phyloP scores from a whole-genome alignment of 2,113 vertebrate species.

The Semnopithecus entellus region DNA sequence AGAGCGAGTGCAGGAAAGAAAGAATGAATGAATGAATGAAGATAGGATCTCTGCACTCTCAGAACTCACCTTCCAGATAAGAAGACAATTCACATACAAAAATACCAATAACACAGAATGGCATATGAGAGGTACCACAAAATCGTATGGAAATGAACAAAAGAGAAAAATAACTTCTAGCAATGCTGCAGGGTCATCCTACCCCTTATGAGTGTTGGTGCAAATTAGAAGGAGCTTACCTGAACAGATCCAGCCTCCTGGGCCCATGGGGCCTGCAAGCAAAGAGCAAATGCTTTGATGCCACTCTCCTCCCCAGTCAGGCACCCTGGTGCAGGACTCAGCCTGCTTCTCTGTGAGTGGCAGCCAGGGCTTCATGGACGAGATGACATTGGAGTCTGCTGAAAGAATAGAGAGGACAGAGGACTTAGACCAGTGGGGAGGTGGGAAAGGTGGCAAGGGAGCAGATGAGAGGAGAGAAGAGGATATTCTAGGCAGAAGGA shows the following conservation, averaged over 20 bases:
- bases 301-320: not conserved
- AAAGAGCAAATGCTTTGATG: not conserved
- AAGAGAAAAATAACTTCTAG: not conserved
- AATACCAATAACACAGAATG: not conserved
- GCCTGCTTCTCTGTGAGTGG: not conserved
- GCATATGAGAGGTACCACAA: not conserved
- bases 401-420: not conserved
- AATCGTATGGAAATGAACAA: not conserved
- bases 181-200: not conserved
- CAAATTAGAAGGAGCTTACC: not conserved
- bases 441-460: too few relatives aligned
- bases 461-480: not conserved
- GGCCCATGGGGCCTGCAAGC: not conserved
- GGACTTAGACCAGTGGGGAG: not conserved
- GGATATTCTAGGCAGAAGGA: not conserved
- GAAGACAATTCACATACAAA: not conserved
- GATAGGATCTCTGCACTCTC: too few relatives aligned
- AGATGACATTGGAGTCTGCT: not conserved
- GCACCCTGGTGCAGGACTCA: not conserved
- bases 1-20: not conserved
- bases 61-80: not conserved
- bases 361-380: not conserved
- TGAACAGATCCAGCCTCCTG: not conserved
- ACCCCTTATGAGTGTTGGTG: not conserved
- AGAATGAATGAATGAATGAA: not conserved